These are phyloP conservation scores for Brachyalestes nurse DNA, from an alignment of 2,797 vertebrate genomes.

Conservation along the genomic window DNA sequence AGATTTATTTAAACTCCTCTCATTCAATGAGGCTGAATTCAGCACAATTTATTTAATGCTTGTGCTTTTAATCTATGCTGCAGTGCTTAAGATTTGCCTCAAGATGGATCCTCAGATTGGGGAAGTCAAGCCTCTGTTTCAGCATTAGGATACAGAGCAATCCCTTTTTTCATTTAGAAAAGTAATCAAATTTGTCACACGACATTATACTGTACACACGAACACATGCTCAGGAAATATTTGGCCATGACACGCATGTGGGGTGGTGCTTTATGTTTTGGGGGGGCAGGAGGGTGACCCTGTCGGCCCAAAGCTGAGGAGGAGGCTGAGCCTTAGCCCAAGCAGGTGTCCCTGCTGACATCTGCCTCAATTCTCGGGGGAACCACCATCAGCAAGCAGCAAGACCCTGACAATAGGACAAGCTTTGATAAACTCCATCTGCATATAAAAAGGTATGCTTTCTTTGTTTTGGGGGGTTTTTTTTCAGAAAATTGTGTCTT, in stretches of 20 bases:
- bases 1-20: slow-evolving; percentile 71
- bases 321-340: slow-evolving; percentile 36
- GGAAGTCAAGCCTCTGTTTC: slow-evolving; percentile 11
- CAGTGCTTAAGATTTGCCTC: slow-evolving; percentile 27
- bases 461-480: slow-evolving; percentile 15
- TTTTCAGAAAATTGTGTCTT: background rate
- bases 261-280: slow-evolving; percentile 33
- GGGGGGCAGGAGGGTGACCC: slow-evolving; percentile 51
- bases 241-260: slow-evolving; percentile 19
- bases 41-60: slow-evolving; percentile 60
- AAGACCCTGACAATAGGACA: slow-evolving; percentile 62
- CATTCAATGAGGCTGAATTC: slow-evolving; percentile 72
- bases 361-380: slow-evolving; percentile 76
- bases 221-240: slow-evolving; percentile 11
- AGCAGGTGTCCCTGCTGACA: slow-evolving; percentile 78
- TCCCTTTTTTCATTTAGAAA: slow-evolving; percentile 29
- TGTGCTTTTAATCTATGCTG: slow-evolving; percentile 37
- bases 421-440: slow-evolving; percentile 61
- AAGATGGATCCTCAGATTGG: slow-evolving; percentile 7
- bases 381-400: slow-evolving; percentile 72
- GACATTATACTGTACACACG: slow-evolving; percentile 23
- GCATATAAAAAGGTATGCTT: slow-evolving; percentile 71
- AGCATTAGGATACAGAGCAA: slow-evolving; percentile 8
- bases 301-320: slow-evolving; percentile 43
- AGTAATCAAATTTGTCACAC: slow-evolving; percentile 19